phyloP scores from a whole-genome alignment of 2,113 vertebrate species.

The Ibidorhyncha struthersii region DNA sequence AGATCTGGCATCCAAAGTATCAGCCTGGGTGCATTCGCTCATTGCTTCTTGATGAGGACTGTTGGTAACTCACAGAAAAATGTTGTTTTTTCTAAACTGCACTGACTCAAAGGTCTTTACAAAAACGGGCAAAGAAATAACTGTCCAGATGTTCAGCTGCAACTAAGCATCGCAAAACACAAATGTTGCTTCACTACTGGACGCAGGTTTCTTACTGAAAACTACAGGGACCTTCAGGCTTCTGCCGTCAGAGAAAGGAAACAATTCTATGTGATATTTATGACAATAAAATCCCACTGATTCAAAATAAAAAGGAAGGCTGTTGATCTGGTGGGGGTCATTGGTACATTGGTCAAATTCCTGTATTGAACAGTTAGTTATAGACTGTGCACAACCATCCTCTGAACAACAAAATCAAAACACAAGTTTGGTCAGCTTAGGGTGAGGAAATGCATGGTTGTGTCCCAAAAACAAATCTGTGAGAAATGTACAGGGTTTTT shows the following conservation, averaged over 20 bases:
- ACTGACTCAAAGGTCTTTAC: neutral
- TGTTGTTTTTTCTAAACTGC: neutral
- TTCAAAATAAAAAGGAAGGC: neutral
- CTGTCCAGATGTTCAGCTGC: neutral
- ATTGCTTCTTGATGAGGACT: neutral
- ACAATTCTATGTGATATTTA: neutral
- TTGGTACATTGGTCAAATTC: neutral
- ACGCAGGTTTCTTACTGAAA: neutral
- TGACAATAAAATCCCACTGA: neutral
- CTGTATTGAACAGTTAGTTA: neutral
- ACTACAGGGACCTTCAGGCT: neutral
- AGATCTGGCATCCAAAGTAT: neutral
- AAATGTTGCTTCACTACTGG: neutral
- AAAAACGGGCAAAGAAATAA: neutral
- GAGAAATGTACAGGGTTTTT: neutral
- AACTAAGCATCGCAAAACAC: neutral
- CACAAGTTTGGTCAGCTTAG: neutral
- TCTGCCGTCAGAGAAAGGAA: rapidly evolving
- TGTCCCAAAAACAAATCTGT: neutral
- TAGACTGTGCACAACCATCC: rapidly evolving
- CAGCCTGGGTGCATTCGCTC: neutral
- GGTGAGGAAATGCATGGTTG: neutral
- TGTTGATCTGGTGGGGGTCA: neutral
- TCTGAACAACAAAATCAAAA: neutral
- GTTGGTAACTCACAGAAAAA: neutral